phyloP scores from a whole-genome alignment of 2,113 vertebrate species.

The Oncorhynchus keta region DNA sequence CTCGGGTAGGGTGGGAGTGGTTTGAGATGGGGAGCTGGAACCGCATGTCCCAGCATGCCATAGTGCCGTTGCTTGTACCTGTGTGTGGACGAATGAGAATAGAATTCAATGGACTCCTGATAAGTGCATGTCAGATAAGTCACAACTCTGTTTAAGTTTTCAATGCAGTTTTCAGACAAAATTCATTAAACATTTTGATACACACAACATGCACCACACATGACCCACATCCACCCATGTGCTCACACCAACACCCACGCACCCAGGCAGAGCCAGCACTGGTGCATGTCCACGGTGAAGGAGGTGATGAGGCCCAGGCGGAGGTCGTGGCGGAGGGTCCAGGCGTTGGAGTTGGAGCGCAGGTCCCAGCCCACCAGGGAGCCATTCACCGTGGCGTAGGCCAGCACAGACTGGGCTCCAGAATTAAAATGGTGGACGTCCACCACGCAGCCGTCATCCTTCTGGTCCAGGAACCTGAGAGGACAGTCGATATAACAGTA shows the following conservation, averaged over 20 bases:
- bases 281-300: constrained; percentile 95
- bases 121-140: background rate
- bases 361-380: constrained; percentile 96
- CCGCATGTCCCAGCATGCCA: constrained; percentile 99
- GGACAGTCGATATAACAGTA: background rate
- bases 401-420: constrained; percentile 89
- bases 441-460: constrained; percentile 93
- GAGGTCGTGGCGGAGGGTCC: constrained; percentile 91
- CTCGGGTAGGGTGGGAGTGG: constrained; percentile 90
- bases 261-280: constrained; percentile 98
- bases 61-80: constrained; percentile 97
- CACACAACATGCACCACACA: background rate
- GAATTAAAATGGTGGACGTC: constrained; percentile 97
- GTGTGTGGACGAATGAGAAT: background rate
- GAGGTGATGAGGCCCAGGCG: constrained; percentile 95
- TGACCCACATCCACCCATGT: background rate
- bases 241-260: constrained; percentile 33
- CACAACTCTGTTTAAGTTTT: too few relatives aligned
- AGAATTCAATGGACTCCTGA: background rate
- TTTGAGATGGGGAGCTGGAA: constrained; percentile 98
- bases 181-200: too few relatives aligned
- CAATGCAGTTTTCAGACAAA: too few relatives aligned
- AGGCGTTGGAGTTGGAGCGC: constrained; percentile 86
- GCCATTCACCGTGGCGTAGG: constrained; percentile 93
- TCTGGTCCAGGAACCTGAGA: constrained; percentile 84